Base-by-base conservation (phyloP, 2,797 vertebrate genomes). In the Spinus pinus region DNA sequence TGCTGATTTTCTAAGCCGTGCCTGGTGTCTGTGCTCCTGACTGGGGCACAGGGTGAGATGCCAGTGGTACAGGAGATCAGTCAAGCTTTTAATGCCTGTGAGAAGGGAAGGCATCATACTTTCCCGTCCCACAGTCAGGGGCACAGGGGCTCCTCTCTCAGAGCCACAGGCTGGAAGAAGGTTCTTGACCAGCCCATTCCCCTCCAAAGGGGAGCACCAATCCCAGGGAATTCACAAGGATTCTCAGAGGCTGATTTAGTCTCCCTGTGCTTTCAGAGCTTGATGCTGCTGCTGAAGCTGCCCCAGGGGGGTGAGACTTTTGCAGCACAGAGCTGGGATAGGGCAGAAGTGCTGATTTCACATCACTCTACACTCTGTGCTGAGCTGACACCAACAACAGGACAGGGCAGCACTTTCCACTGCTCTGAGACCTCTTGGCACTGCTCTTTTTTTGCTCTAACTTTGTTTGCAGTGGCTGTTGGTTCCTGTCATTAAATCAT, bases 401-500 rank as follows among this genome's bases (percentile, higher is more conserved):
- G 72, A 83, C 47, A 39, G 31, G 46, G 73, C 31, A 92, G 31
- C 25, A 61, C 46, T 58, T 83, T 20, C 39, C 35, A 16, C 25
- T 57, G 47, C 53, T 56, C 65, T 70, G 33, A 91, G 47, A 39
- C 35, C 84, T 58, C 64, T 44, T 65, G 50, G 70, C 42, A 31
- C 15, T 67, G 42, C 65, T 39, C 6, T 31, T 62, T 31, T 86
- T 88, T 72, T 72, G 16, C 47, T 85, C 69, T 67, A 41, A 66
- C 46, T 80, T 86, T 72, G 56, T 64, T 65, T 83, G 46, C 51
- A 51, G 16, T 28, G 44, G 25, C 58, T 85, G 57, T 67, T 90
- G 87, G 50, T 73, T 95, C 31, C 61, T 44, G 39, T 24, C 71
- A 83, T 88, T 85, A 95, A 94, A 93, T 81, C 69, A 73, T 23